Percentiles rank a stretch among this genome's conserved stretches.
Evolutionary conservation across 2,797 vertebrate species (phyloP).

Genomic region (Sebastes glaucus): DNA sequence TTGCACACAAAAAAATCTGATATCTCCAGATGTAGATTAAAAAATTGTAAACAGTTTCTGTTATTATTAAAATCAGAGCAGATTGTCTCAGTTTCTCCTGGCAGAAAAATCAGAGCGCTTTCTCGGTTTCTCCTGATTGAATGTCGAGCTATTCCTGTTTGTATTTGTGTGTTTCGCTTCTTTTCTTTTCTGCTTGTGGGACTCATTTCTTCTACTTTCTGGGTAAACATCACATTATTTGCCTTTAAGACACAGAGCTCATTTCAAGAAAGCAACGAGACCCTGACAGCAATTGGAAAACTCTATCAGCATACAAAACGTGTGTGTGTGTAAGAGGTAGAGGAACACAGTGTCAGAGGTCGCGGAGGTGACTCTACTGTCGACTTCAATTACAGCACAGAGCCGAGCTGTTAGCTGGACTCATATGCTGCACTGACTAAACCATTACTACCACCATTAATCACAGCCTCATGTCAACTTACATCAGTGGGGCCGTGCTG

Average conservation of each 20-base stretch:
- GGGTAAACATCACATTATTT: not conserved
- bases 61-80: too few species aligned
- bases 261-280: not conserved
- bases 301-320: conserved; percentile 20
- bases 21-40: too few species aligned
- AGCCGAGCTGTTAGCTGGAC: conserved; percentile 46
- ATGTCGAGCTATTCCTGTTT: too few species aligned
- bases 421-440: conserved; percentile 72
- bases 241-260: not conserved
- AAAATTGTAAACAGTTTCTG: too few species aligned
- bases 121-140: too few species aligned
- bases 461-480: conserved; percentile 73
- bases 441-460: conserved; percentile 78
- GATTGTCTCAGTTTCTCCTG: too few species aligned
- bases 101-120: too few species aligned
- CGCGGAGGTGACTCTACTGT: conserved; percentile 55
- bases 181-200: too few species aligned
- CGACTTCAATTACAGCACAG: conserved; percentile 49
- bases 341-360: conserved; percentile 46
- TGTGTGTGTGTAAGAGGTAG: not conserved
- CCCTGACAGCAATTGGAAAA: conserved; percentile 4
- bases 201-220: too few species aligned
- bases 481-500: conserved; percentile 35
- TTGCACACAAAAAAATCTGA: too few species aligned
- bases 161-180: too few species aligned